Base-by-base conservation (phyloP, 1,140 invertebrate genomes). In the Chironomus striatipennis region DNA sequence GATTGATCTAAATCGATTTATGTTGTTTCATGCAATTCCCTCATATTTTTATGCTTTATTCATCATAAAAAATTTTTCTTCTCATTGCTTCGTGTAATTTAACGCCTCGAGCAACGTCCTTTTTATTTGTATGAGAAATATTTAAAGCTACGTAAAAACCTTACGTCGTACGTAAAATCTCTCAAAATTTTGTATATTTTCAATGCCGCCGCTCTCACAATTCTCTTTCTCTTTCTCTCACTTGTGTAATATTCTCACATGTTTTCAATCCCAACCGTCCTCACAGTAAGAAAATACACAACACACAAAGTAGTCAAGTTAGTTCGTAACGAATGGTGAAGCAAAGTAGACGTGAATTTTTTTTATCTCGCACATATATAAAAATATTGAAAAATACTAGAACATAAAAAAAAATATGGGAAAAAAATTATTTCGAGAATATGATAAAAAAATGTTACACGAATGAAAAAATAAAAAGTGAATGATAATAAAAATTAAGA, bases 1-100 rank as follows among this genome's bases (percentile, higher is more conserved):
- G 47, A 57, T 57, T 57, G 47, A 57, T 57, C 47, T 57, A 57
- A 57, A 57, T 57, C 47, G 47, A 57, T 57, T 57, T 57, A 57
- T 57, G 47, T n/a, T n/a, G 47, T n/a, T 57, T 57, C n/a, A 57
- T 57, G 47, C 47, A 57, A 57, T 57, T 57, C 47, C n/a, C 47
- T 57, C 5, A 1, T n/a, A 1, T 34, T 34, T 34, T 34, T 34
- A 34, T 34, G 24, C 47, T 57, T 57, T 57, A 57, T 57, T 57
- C 47, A 57, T 57, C 47, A 57, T 57, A 57, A 57, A 57, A 57
- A n/a, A 57, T n/a, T 57, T 57, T 57, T 15, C 12, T 57, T 15
- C n/a, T 57, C 12, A n/a, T 57, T 15, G 43, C 1, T 57, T 57
- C 47, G 5, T 57, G 47, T 57, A 57, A 57, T 57, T 57, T 57